These are phyloP conservation scores for Henricia sp. DNA, from an alignment of 53 echinoderm and acorn worm species.

Conservation along the genomic window DNA sequence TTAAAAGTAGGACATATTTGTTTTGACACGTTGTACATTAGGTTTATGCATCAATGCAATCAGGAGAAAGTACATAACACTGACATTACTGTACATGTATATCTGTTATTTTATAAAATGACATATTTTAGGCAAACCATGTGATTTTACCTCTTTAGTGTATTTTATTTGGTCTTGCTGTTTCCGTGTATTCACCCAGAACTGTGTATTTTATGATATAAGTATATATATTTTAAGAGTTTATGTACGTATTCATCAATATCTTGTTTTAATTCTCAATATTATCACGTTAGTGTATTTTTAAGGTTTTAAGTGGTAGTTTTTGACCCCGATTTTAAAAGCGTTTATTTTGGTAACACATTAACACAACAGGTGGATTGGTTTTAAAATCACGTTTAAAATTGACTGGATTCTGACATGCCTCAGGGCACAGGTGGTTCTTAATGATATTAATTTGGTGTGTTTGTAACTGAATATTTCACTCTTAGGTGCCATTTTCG, in stretches of 20 bases:
- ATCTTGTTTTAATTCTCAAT: background rate
- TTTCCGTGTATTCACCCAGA: background rate
- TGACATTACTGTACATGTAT: background rate
- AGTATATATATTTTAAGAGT: background rate
- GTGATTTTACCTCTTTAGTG: background rate
- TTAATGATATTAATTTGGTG: conserved; percentile 6
- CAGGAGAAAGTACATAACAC: conserved; percentile 14
- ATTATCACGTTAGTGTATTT: background rate
- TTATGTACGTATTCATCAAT: background rate
- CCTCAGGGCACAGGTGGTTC: background rate
- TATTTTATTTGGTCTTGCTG: no score
- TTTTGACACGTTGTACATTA: no score
- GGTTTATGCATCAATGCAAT: background rate
- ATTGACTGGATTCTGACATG: background rate
- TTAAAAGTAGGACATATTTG: no score
- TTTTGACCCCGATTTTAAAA: background rate
- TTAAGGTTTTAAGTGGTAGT: background rate
- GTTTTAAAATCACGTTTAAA: background rate
- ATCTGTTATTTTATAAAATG: background rate
- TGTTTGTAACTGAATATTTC: conserved; percentile 32
- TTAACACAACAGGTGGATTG: background rate
- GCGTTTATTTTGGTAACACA: background rate
- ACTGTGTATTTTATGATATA: background rate
- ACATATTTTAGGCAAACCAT: background rate
- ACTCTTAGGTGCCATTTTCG: background rate